phyloP scores from a whole-genome alignment of 2,797 vertebrate species.

The Numenius phaeopus region DNA sequence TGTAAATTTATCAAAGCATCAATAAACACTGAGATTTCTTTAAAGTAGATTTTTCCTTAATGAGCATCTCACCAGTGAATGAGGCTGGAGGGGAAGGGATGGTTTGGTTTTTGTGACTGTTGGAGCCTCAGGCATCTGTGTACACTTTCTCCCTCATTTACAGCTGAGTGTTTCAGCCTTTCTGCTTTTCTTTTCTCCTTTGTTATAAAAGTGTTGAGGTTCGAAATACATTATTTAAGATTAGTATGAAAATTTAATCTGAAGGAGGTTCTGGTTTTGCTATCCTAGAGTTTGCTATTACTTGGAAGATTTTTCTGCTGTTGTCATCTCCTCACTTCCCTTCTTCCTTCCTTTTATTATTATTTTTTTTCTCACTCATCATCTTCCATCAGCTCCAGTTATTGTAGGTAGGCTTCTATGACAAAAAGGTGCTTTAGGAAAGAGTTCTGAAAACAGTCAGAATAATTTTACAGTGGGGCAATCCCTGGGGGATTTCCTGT shows the following conservation, averaged over 20 bases:
- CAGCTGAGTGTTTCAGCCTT: conserved; percentile 35
- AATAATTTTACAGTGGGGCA: conserved; percentile 68
- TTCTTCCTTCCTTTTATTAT: conserved; percentile 42
- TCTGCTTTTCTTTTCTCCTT: conserved; percentile 53
- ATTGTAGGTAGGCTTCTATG: conserved; percentile 47
- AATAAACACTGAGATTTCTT: conserved; percentile 46
- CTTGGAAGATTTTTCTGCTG: conserved; percentile 55
- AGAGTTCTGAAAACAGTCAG: conserved; percentile 58
- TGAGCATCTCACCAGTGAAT: conserved; percentile 46
- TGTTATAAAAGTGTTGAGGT: conserved; percentile 59
- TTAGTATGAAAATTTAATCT: conserved; percentile 78
- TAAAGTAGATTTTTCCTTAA: conserved; percentile 54
- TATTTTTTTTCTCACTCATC: conserved; percentile 55
- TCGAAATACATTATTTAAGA: conserved; percentile 78
- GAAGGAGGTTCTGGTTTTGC: conserved; percentile 64
- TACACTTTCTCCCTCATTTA: conserved; percentile 54
- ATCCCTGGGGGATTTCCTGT: conserved; percentile 54
- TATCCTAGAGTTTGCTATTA: conserved; percentile 53
- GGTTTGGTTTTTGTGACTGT: neutral
- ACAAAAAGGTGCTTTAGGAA: conserved; percentile 62
- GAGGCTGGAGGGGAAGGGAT: neutral
- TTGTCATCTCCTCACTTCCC: conserved; percentile 42
- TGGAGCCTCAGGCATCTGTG: conserved; percentile 6
- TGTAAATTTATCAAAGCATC: conserved; percentile 64
- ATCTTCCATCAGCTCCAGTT: conserved; percentile 44